Conservation (phyloP, 1,140 invertebrate species). For the Tetragnatha versicolor region DNA sequence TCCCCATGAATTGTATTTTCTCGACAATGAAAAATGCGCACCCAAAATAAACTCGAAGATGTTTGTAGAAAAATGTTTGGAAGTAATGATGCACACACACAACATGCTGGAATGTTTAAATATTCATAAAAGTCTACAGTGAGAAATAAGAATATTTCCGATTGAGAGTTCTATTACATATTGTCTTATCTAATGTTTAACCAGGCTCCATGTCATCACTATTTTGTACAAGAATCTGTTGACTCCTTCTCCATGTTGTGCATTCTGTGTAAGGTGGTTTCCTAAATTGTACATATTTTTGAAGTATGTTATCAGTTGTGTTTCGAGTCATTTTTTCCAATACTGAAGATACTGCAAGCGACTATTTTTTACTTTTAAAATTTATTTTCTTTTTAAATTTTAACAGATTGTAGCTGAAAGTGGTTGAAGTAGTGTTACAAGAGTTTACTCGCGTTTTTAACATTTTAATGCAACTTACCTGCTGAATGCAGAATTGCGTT, state of each 20-base stretch:
- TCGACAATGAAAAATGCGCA: constrained; percentile 5
- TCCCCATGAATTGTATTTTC: constrained; percentile 19
- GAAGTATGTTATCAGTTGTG: not conserved
- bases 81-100: not conserved
- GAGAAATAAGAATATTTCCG: not conserved
- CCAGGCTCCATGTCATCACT: constrained; percentile 1
- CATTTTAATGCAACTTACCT: no score
- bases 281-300: constrained; percentile 1
- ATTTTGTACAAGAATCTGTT: constrained; percentile 3
- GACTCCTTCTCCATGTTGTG: not conserved
- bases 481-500: no score
- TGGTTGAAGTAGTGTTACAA: no score
- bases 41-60: not conserved
- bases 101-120: not conserved
- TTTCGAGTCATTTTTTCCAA: constrained; percentile 3
- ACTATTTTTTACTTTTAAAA: no score
- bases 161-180: constrained; percentile 17
- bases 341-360: not conserved
- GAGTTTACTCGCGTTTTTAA: no score
- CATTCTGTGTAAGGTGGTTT: not conserved
- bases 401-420: no score
- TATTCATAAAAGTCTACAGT: constrained; percentile 11
- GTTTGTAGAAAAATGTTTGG: not conserved
- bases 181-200: constrained; percentile 24
- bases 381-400: no score